Evolutionary conservation across 2,113 vertebrate genomes (phyloP).

Genomic region (Phoxinus phoxinus): DNA sequence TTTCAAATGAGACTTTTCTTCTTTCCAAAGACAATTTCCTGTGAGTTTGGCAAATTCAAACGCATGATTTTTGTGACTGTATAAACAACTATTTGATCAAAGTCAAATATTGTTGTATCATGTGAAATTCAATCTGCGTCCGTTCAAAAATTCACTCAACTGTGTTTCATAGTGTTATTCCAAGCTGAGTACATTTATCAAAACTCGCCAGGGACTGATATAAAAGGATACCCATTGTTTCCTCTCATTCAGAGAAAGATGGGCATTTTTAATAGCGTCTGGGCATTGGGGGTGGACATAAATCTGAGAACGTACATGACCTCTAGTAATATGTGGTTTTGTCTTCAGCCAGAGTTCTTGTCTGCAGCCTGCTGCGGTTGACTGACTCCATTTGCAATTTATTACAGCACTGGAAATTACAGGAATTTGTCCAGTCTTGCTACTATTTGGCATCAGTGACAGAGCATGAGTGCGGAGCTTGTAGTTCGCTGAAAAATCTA

Average conservation of each 20-base stretch:
- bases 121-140: neutral
- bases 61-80: neutral
- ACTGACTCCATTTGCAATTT: constrained; percentile 2
- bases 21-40: neutral
- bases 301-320: neutral
- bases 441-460: neutral
- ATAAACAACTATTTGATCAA: neutral
- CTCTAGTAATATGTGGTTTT: neutral
- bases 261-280: constrained; percentile 2
- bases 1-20: neutral
- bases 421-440: neutral
- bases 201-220: neutral
- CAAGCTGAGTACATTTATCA: constrained; percentile 23
- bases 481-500: neutral
- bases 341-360: constrained; percentile 4
- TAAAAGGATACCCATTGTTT: constrained; percentile 19
- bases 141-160: neutral
- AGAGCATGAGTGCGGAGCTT: neutral
- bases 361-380: neutral
- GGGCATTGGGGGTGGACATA: neutral
- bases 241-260: constrained; percentile 7
- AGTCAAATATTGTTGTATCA: neutral
- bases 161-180: neutral
- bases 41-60: neutral
- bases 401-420: constrained; percentile 5